Evolutionary conservation across 2,113 vertebrate species (phyloP).

Genomic region (Podocnemis expansa): DNA sequence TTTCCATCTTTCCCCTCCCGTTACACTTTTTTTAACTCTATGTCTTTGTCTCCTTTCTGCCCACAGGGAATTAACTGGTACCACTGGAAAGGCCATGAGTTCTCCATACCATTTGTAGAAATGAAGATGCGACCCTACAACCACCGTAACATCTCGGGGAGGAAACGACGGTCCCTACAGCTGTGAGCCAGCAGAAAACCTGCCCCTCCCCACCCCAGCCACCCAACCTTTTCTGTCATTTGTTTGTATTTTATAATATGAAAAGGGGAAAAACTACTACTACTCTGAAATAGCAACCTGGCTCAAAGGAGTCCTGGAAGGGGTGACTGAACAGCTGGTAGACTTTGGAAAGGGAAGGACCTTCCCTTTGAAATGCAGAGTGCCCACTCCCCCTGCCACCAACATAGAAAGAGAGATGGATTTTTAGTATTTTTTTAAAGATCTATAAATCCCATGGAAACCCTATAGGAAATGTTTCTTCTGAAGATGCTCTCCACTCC

Average conservation of each 20-base stretch:
- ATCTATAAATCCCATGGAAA: slow-evolving; percentile 29
- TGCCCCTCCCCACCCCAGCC: slow-evolving; percentile 6
- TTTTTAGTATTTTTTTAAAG: slow-evolving; percentile 55
- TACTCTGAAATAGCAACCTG: slow-evolving; percentile 53
- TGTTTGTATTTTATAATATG: slow-evolving; percentile 79
- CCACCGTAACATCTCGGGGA: slow-evolving; percentile 85
- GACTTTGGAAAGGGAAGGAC: slow-evolving; percentile 32
- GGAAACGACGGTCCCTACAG: slow-evolving; percentile 86
- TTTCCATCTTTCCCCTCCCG: not conserved
- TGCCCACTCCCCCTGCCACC: slow-evolving; percentile 40
- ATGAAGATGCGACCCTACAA: slow-evolving; percentile 97
- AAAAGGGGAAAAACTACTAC: slow-evolving; percentile 50
- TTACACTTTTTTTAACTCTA: not conserved
- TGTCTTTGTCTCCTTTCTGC: slow-evolving; percentile 45
- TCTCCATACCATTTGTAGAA: slow-evolving; percentile 98
- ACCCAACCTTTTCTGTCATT: slow-evolving; percentile 74
- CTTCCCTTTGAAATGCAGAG: slow-evolving; percentile 61
- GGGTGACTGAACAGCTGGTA: slow-evolving; percentile 1
- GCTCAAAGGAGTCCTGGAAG: slow-evolving; percentile 48
- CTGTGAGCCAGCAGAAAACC: slow-evolving; percentile 76
- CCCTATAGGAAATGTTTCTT: not conserved
- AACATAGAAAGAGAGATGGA: slow-evolving; percentile 24
- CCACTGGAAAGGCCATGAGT: slow-evolving; percentile 98
- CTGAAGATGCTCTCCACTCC: not conserved
- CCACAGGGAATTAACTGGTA: slow-evolving; percentile 98